Evolutionary conservation across 2,797 vertebrate species (phyloP).

Genomic region (Karalla daura): DNA sequence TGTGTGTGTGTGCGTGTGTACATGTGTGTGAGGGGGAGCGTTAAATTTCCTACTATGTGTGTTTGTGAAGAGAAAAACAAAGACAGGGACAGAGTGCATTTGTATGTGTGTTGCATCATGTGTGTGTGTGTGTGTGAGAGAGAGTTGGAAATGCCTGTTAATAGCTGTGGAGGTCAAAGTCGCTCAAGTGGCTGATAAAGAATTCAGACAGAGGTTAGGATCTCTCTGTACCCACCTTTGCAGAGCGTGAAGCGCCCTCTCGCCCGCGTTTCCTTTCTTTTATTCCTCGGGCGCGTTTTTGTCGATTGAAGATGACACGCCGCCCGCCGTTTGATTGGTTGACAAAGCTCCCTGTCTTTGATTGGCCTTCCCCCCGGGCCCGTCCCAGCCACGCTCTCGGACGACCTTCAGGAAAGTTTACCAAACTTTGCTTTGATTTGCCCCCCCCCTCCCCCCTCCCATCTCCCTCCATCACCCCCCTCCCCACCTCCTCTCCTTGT

Average conservation of each 20-base stretch:
- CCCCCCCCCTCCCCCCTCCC: slow-evolving; percentile 31
- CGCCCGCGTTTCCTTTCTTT: slow-evolving; percentile 54
- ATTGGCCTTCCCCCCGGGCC: slow-evolving; percentile 74
- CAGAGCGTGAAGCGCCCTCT: slow-evolving; percentile 48
- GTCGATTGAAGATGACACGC: slow-evolving; percentile 79
- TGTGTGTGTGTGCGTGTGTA: slow-evolving; percentile 43
- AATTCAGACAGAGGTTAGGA: slow-evolving; percentile 78
- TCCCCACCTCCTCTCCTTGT: slow-evolving; percentile 54
- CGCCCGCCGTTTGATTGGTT: slow-evolving; percentile 78
- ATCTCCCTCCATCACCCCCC: slow-evolving; percentile 24
- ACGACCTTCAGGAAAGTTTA: slow-evolving; percentile 84
- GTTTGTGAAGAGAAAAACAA: slow-evolving; percentile 53
- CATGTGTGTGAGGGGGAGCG: slow-evolving; percentile 44
- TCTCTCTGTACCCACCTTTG: slow-evolving; percentile 67
- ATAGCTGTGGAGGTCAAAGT: slow-evolving; percentile 87
- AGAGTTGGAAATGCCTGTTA: slow-evolving; percentile 55
- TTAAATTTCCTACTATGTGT: slow-evolving; percentile 57
- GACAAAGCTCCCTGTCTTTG: slow-evolving; percentile 82
- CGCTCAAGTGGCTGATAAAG: slow-evolving; percentile 80
- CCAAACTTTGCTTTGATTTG: slow-evolving; percentile 80
- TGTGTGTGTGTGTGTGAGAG: slow-evolving; percentile 48
- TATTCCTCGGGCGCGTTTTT: slow-evolving; percentile 55
- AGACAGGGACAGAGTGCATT: slow-evolving; percentile 58
- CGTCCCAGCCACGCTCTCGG: slow-evolving; percentile 75
- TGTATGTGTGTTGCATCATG: slow-evolving; percentile 46